Evolutionary conservation across 2,888 invertebrate genomes (phyloP).

Genomic region (Rugalucina vietnamica): DNA sequence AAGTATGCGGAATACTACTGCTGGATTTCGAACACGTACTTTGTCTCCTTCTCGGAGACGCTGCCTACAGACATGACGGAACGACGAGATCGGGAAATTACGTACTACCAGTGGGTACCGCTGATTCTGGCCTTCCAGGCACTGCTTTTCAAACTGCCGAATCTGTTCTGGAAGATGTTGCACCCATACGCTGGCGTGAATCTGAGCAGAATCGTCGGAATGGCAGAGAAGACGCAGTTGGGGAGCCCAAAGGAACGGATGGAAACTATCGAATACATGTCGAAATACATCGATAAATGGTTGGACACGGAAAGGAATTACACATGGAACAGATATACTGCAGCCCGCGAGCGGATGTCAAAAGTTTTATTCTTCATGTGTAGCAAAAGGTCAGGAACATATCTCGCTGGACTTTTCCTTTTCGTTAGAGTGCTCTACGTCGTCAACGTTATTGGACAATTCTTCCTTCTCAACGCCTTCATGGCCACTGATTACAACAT

Average conservation of each 20-base stretch:
- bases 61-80: conserved; percentile 66
- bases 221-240: conserved; percentile 75
- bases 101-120: conserved; percentile 77
- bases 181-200: conserved; percentile 72
- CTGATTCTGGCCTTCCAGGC: conserved; percentile 74
- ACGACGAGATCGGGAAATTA: conserved; percentile 70
- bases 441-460: conserved; percentile 80
- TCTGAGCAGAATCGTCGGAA: conserved; percentile 74
- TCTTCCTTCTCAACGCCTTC: conserved; percentile 80
- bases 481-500: conserved; percentile 76
- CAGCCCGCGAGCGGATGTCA: conserved; percentile 70
- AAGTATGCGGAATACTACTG: conserved; percentile 74
- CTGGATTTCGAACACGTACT: conserved; percentile 77
- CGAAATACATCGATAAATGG: conserved; percentile 76
- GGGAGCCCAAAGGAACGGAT: conserved; percentile 71
- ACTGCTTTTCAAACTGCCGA: conserved; percentile 73
- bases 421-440: conserved; percentile 78
- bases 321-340: conserved; percentile 71
- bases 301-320: conserved; percentile 74
- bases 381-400: conserved; percentile 78
- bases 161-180: conserved; percentile 71
- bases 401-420: conserved; percentile 78
- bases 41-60: conserved; percentile 69
- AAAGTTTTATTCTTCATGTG: conserved; percentile 75
- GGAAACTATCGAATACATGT: conserved; percentile 69